Evolutionary conservation across 1,140 invertebrate species (phyloP), one percentile per base, ranked within the genome.

Genomic region (Mylabris phalerata): DNA sequence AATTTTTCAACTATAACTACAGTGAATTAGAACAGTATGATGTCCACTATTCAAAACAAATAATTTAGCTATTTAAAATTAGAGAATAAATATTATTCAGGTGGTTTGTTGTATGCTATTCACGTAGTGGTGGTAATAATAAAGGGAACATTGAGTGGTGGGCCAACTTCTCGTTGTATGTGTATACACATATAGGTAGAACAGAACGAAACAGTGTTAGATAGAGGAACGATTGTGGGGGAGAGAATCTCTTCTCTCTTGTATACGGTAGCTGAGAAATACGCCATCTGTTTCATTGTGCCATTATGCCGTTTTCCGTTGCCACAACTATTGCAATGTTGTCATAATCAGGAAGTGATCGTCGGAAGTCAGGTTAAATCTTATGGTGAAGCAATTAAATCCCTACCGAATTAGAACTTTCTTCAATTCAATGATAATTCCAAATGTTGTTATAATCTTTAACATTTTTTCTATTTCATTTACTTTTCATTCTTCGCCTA

Each of bases 71-170:
- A 19, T 1, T 19, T 1, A 19, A 19, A 19, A 19, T 19, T 19
- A 19, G 1, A 19, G 1, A 19, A 19, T 19, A 32, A 32, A 32
- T 32, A 32, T 32, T 43, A 48, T 48, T 56, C 44, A 48, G 54
- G 55, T 48, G 47, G 55, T 43, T 42, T 57, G 46, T 57, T 19
- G 55, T 48, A 57, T 57, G 55, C 55, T 25, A 41, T 41, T 46
- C 55, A 57, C 55, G 55, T 57, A 57, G 48, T 46, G 55, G 46
- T 49, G 55, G 55, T 57, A 48, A 57, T 57, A 48, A 48, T 57
- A 57, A 48, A 48, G 55, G 55, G 48, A 26, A 46, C 55, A 40
- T 48, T 57, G 46, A 49, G 55, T 40, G 48, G 55, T 57, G 46
- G 55, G 55, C 48, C 32, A 7, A 46, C 46, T 57, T 48, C 50